Evolutionary conservation across 2,113 vertebrate species (phyloP).

Genomic region (Caranx melampygus): DNA sequence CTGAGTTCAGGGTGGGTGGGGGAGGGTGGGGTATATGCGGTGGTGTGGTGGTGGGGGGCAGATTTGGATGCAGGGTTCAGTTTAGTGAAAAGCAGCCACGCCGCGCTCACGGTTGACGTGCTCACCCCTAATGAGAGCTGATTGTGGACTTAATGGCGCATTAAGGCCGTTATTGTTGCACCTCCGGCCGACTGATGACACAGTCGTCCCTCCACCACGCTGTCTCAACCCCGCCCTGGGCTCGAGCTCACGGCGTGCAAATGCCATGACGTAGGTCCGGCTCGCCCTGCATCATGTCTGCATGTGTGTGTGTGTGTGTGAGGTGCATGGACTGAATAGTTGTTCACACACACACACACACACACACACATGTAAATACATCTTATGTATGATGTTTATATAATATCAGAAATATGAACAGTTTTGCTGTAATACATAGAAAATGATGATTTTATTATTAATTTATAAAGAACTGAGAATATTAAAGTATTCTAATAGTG

Average conservation of each 20-base stretch:
- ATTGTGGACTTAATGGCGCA: conserved; percentile 70
- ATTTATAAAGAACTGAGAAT: too few species aligned
- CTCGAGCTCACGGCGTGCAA: conserved; percentile 49
- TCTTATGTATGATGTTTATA: too few species aligned
- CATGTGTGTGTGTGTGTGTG: conserved; percentile 4
- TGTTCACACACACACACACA: too few species aligned
- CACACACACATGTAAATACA: too few species aligned
- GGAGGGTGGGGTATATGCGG: too few species aligned
- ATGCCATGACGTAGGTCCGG: conserved; percentile 66
- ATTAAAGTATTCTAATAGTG: too few species aligned
- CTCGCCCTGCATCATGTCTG: conserved; percentile 12
- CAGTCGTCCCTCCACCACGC: conserved; percentile 53
- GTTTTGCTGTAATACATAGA: too few species aligned
- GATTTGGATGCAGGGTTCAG: conserved; percentile 28
- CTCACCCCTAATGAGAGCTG: conserved; percentile 64
- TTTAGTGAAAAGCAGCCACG: conserved; percentile 31
- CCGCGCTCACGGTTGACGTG: conserved; percentile 48
- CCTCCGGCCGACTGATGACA: conserved; percentile 74
- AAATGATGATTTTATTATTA: too few species aligned
- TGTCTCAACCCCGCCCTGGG: conserved; percentile 36
- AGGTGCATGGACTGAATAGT: not conserved
- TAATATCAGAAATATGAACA: too few species aligned
- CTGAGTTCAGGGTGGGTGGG: not conserved
- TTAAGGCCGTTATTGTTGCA: conserved; percentile 68
- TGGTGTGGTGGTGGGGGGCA: not conserved